These are phyloP conservation scores for Apolygus lucorum DNA, from an alignment of 1,140 invertebrate genomes.

Conservation along the genomic window DNA sequence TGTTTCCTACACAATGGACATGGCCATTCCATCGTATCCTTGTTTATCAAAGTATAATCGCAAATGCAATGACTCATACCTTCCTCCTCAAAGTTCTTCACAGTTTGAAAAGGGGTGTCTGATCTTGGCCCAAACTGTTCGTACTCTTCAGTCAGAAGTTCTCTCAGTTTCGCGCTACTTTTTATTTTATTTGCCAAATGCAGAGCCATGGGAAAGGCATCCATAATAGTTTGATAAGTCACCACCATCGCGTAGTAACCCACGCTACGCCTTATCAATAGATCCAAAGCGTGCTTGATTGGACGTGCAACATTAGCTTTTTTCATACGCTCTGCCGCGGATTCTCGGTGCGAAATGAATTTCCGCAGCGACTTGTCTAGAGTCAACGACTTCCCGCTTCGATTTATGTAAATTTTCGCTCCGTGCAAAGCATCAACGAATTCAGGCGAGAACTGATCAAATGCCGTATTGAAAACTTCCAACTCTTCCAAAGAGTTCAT, in stretches of 20 bases:
- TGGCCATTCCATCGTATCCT: not conserved
- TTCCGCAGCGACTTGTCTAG: constrained; percentile 2
- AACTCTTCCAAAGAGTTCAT: constrained; percentile 5
- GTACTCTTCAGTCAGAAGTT: not conserved
- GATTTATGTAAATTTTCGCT: not conserved
- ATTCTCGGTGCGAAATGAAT: not conserved
- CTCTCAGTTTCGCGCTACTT: not conserved
- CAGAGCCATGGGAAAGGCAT: not conserved
- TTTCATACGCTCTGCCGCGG: constrained; percentile 6
- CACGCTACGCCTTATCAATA: not conserved
- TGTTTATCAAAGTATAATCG: not conserved
- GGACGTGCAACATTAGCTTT: not conserved
- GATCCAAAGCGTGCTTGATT: not conserved
- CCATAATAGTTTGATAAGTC: not conserved
- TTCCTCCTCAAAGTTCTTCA: not conserved
- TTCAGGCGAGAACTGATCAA: not conserved
- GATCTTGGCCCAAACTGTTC: not conserved
- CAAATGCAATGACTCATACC: not conserved
- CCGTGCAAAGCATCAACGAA: not conserved
- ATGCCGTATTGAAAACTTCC: not conserved
- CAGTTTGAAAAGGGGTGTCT: not conserved
- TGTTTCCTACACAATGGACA: not conserved
- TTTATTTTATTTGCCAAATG: not conserved
- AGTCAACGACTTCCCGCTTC: not conserved
- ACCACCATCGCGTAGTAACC: constrained; percentile 2